Evolutionary conservation across 2,797 vertebrate species (phyloP).

Genomic region (Morus bassanus): DNA sequence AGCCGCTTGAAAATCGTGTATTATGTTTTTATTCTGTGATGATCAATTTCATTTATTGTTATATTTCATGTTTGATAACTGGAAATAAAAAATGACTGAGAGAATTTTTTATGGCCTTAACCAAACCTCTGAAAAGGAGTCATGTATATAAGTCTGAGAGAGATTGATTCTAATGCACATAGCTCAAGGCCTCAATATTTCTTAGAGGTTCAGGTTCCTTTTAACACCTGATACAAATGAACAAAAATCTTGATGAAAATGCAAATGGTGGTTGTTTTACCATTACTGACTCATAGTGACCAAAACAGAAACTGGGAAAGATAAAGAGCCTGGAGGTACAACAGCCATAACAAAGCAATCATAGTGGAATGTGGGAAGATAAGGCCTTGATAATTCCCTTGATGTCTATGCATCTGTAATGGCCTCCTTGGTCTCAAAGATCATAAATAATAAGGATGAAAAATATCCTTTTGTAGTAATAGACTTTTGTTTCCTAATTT

Average conservation of each 20-base stretch:
- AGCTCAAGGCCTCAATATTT: background rate
- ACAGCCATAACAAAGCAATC: background rate
- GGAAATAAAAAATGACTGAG: constrained; percentile 8
- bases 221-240: background rate
- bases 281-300: background rate
- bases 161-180: background rate
- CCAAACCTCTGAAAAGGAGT: background rate
- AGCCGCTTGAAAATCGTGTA: background rate
- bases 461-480: background rate
- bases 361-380: background rate
- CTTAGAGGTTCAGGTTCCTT: background rate
- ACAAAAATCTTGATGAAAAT: background rate
- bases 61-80: constrained; percentile 21
- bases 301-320: background rate
- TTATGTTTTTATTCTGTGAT: constrained; percentile 2
- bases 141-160: background rate
- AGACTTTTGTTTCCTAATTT: background rate
- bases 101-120: background rate
- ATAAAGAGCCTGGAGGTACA: background rate
- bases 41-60: constrained; percentile 24
- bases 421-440: constrained; percentile 14
- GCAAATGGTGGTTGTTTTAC: background rate
- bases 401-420: background rate
- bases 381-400: background rate
- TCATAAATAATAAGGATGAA: constrained; percentile 4